These are phyloP conservation scores for Hemibagrus guttatus DNA, from an alignment of 2,797 vertebrate species.

Conservation along the genomic window DNA sequence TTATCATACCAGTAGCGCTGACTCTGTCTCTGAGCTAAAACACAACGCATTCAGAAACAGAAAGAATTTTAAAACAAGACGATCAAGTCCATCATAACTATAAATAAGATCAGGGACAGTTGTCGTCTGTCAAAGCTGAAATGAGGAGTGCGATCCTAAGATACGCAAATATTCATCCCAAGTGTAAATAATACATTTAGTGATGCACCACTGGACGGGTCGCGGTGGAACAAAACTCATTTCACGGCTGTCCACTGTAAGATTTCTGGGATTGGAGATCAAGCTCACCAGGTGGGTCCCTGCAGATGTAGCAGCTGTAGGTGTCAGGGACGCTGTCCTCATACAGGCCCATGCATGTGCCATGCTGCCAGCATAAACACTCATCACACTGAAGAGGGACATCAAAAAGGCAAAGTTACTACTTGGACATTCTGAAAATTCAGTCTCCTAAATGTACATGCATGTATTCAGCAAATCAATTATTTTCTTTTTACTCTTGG, in stretches of 20 bases:
- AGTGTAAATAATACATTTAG: neutral
- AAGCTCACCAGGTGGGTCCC: conserved; percentile 86
- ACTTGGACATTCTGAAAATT: neutral
- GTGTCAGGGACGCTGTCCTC: conserved; percentile 92
- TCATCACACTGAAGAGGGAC: conserved; percentile 84
- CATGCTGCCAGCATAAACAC: conserved; percentile 96
- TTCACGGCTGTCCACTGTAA: neutral
- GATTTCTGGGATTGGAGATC: neutral
- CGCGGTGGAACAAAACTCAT: neutral
- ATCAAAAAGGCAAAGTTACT: neutral
- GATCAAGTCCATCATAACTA: neutral
- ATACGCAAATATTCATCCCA: neutral
- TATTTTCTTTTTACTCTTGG: neutral
- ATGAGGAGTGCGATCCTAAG: neutral
- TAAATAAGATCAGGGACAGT: too few relatives aligned
- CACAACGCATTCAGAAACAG: conserved; percentile 40
- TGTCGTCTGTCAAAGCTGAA: neutral
- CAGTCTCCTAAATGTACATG: neutral
- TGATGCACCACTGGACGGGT: neutral
- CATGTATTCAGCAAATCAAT: neutral
- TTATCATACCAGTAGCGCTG: conserved; percentile 89
- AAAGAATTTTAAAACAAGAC: neutral
- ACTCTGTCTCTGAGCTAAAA: conserved; percentile 85
- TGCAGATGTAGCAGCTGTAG: conserved; percentile 93
- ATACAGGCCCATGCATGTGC: conserved; percentile 94